A percentile compares a stretch with the other conserved stretches of the same genome.
These are phyloP conservation scores for Steatocranus sp. DNA, from an alignment of 2,797 vertebrate genomes.

Conservation along the genomic window DNA sequence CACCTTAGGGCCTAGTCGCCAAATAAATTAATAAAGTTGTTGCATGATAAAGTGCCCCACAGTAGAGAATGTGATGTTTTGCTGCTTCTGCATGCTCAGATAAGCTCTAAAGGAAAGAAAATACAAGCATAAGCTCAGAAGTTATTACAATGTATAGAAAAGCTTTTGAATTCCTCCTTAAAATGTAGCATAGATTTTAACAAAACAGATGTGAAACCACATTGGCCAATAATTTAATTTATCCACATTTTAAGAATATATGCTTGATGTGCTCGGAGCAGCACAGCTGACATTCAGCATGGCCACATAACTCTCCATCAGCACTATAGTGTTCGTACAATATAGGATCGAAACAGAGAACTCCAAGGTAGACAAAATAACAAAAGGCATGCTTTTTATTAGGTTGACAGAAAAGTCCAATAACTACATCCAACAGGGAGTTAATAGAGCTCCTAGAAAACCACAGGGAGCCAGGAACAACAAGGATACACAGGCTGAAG, in stretches of 20 bases:
- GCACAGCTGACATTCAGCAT: background rate
- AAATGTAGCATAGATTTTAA: background rate
- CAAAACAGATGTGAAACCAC: background rate
- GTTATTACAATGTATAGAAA: background rate
- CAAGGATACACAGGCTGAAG: background rate
- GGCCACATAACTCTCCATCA: background rate
- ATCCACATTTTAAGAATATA: background rate
- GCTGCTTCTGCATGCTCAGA: background rate
- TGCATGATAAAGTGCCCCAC: background rate
- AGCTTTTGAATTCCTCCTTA: background rate
- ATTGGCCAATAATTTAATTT: background rate
- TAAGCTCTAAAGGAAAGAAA: background rate
- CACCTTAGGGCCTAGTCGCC: background rate
- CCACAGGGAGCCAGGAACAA: background rate
- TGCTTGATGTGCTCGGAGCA: background rate
- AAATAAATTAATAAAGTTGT: background rate
- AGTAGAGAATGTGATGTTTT: background rate
- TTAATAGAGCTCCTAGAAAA: background rate
- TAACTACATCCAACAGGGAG: background rate
- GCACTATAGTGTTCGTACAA: background rate
- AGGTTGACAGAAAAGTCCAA: background rate
- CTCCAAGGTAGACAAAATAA: background rate
- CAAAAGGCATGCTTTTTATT: background rate
- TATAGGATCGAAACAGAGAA: background rate
- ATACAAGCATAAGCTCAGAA: background rate